phyloP scores from a whole-genome alignment of 2,888 invertebrate genomes.

The Balanococcus diminutus region DNA sequence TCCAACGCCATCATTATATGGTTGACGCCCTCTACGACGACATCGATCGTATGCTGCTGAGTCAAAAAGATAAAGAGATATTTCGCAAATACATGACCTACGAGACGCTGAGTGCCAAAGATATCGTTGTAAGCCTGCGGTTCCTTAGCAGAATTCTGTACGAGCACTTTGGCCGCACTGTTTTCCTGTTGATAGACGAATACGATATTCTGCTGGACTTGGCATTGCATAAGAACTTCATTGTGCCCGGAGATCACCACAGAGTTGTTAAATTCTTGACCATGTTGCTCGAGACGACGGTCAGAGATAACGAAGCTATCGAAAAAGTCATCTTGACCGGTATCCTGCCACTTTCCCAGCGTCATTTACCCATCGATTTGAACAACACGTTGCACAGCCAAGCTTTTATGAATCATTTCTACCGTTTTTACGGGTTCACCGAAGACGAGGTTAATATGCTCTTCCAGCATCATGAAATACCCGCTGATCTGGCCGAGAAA shows the following conservation, averaged over 20 bases:
- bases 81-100: background rate
- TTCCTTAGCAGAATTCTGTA: background rate
- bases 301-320: background rate
- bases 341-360: background rate
- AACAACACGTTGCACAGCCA: background rate
- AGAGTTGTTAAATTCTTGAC: background rate
- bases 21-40: background rate
- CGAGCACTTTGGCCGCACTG: background rate
- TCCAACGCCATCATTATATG: background rate
- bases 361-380: background rate
- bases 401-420: background rate
- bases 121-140: background rate
- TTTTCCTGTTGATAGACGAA: background rate
- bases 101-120: background rate
- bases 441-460: background rate
- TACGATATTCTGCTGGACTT: background rate
- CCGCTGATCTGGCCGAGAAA: background rate
- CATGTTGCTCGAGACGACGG: background rate
- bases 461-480: background rate
- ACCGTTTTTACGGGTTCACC: background rate
- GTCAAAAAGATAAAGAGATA: background rate
- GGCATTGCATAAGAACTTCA: background rate
- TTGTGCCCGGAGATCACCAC: background rate
- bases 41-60: background rate
- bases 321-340: background rate